Evolutionary conservation across 1,140 invertebrate species (phyloP), one percentile per base, ranked within the genome.

Genomic region (Trachymyrmex cornetzi): DNA sequence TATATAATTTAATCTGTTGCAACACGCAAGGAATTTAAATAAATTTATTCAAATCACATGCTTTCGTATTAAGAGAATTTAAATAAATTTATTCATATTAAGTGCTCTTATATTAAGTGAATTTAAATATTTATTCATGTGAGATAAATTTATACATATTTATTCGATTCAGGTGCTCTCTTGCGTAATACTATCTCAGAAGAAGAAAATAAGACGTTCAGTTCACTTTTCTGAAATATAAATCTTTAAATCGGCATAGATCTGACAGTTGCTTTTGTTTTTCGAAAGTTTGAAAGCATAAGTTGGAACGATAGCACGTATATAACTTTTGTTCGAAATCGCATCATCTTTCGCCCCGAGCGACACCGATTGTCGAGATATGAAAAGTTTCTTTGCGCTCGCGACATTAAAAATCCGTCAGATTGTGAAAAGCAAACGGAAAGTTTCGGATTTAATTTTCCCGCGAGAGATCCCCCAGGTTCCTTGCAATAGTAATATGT

Each of bases 321-420:
- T 79, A 16, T 12, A 71, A 71, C 66, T 69, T 63, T n/a, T 77
- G 16, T 27, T 55, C 9, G 9, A 24, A 48, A 80, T 80, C 22
- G 16, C 19, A 57, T 66, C 9, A 71, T 81, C 48, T 69, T 38
- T 30, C 30, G 48, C 16, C 50, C 77, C 30, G 9, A 22, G 48
- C 30, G 64, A 69, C 30, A 64, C 0, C 9, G 63, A 53, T 67
- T 14, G 19, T 3, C 9, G 9, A 24, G 19, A 34, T 5, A 7
- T 19, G 55, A 57, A 66, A 81, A 44, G 30, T 81, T 81, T 57
- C 50, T n/a, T 57, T 14, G 50, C 30, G 27, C n/a, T 24, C 38
- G 34, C 1, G 34, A 12, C 7, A 59, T 71, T 57, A 81, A 71
- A 81, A 81, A 57, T 81, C 11, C 50, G 64, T 71, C 48, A 69